Evolutionary conservation across 2,888 invertebrate species (phyloP), one percentile per base, ranked within the genome.

Genomic region (Drosophila fungiperda): DNA sequence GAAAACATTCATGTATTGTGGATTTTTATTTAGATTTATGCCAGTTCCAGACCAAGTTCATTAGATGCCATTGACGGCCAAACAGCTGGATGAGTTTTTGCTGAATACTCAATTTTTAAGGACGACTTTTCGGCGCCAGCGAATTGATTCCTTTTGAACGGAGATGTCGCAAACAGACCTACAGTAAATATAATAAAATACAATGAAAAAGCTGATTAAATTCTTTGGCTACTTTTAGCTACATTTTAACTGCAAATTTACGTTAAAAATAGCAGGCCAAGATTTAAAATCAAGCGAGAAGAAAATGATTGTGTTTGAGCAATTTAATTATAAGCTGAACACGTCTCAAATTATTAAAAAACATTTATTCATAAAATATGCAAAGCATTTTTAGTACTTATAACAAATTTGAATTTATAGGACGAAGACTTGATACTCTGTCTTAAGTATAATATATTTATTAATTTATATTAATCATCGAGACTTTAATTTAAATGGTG

Each of bases 31-130:
- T 59, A 71, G 72, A 77, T 78, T 71, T 71, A 80, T 76, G 76
- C 81, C 54, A 26, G 57, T 36, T 17, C 23, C 45, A 17, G 45
- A 26, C 32, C 64, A 62, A 49, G 64, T 76, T 78, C 78, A 80
- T 78, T 78, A 80, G 81, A 68, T 36, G 77, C 58, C 62, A 80
- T 80, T 78, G 80, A 76, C 71, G 45, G 62, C 48, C 48, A 11
- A 32, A 42, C 62, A 40, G 29, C 50, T 67, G 63, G 36, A 49
- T 38, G 35, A 12, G 12, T 61, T 59, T 35, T 20, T 59, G 77
- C 80, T 80, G 77, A 80, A 50, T 70, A 35, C 63, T 58, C 67
- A 38, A 61, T 62, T 76, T 67, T 68, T 71, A 54, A 64, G 49
- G 64, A 38, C 71, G 78, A 61, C 81, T 67, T 65, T 67, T 54